Percentiles rank a stretch among this genome's conserved stretches.
phyloP scores from a whole-genome alignment of 2,888 invertebrate species.

The Gandaritis pyraliata region DNA sequence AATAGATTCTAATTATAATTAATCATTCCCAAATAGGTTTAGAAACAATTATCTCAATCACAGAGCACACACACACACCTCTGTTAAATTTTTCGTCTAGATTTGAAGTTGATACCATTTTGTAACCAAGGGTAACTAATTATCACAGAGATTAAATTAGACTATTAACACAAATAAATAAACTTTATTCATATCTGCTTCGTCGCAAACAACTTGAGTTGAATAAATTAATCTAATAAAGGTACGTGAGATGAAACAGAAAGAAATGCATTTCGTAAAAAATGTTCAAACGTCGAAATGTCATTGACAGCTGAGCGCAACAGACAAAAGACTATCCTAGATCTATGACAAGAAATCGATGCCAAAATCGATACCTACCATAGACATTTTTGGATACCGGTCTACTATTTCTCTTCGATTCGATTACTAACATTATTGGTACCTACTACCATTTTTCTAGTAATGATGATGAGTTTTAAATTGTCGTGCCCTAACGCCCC shows the following conservation, averaged over 20 bases:
- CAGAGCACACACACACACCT: slow-evolving; percentile 54
- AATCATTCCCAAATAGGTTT: slow-evolving; percentile 44
- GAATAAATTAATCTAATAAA: slow-evolving; percentile 27
- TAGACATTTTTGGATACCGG: slow-evolving; percentile 17
- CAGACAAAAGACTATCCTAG: slow-evolving; percentile 61
- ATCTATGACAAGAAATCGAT: slow-evolving; percentile 75
- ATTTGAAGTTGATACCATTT: slow-evolving; percentile 79
- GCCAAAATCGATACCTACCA: slow-evolving; percentile 40
- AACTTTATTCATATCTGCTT: slow-evolving; percentile 9
- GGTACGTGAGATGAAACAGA: slow-evolving; percentile 49
- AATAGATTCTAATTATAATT: slow-evolving; percentile 18
- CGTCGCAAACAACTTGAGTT: slow-evolving; percentile 40
- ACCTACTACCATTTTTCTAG: too few species aligned
- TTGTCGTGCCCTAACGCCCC: too few species aligned
- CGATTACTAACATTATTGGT: too few species aligned
- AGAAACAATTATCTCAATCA: slow-evolving; percentile 40
- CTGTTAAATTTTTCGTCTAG: slow-evolving; percentile 78
- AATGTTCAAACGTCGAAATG: slow-evolving; percentile 71
- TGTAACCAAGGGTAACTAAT: slow-evolving; percentile 36
- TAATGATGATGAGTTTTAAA: too few species aligned
- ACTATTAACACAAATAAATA: slow-evolving; percentile 15
- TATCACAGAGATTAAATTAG: slow-evolving; percentile 34
- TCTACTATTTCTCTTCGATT: too few species aligned
- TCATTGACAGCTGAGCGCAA: slow-evolving; percentile 79
- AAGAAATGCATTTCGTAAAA: slow-evolving; percentile 64